A percentile compares a stretch with the other conserved stretches of the same genome.
These are phyloP conservation scores for Amblyjoppa fuscipennis DNA, from an alignment of 2,888 invertebrate genomes.

Conservation along the genomic window DNA sequence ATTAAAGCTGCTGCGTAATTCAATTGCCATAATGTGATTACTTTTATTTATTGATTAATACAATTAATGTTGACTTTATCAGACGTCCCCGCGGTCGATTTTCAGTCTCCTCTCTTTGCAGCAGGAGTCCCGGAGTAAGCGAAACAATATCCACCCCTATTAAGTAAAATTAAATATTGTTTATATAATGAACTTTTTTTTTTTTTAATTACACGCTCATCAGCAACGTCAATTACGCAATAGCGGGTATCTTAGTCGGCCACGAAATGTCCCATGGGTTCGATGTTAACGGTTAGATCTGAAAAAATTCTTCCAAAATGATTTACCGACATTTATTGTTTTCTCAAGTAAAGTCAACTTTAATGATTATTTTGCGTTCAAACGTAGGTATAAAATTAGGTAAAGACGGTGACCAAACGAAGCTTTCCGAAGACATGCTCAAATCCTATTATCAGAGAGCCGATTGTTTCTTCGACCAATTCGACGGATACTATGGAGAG, in stretches of 20 bases:
- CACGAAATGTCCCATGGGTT: slow-evolving; percentile 62
- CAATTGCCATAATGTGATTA: not conserved
- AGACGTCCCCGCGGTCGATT: slow-evolving; percentile 59
- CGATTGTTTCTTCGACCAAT: slow-evolving; percentile 55
- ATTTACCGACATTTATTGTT: not conserved
- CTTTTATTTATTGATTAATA: not conserved
- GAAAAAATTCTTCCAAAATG: not conserved
- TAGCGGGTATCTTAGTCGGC: slow-evolving; percentile 32
- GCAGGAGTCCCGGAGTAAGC: slow-evolving; percentile 55
- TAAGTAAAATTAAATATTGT: not conserved
- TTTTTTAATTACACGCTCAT: not conserved
- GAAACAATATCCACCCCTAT: not conserved
- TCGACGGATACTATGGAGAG: slow-evolving; percentile 39
- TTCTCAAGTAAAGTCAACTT: not conserved
- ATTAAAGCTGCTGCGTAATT: not conserved
- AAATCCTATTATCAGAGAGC: slow-evolving; percentile 49
- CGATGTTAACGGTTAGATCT: slow-evolving; percentile 24
- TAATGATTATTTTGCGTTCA: not conserved
- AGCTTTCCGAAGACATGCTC: slow-evolving; percentile 16
- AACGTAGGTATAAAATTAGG: not conserved
- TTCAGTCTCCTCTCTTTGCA: slow-evolving; percentile 60
- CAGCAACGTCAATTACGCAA: slow-evolving; percentile 60
- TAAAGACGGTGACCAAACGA: not conserved
- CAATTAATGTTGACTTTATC: not conserved
- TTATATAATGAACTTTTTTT: not conserved